Percentiles rank a stretch among this genome's conserved stretches.
phyloP scores from a whole-genome alignment of 1,140 invertebrate genomes.

The Coptotermes formosanus region DNA sequence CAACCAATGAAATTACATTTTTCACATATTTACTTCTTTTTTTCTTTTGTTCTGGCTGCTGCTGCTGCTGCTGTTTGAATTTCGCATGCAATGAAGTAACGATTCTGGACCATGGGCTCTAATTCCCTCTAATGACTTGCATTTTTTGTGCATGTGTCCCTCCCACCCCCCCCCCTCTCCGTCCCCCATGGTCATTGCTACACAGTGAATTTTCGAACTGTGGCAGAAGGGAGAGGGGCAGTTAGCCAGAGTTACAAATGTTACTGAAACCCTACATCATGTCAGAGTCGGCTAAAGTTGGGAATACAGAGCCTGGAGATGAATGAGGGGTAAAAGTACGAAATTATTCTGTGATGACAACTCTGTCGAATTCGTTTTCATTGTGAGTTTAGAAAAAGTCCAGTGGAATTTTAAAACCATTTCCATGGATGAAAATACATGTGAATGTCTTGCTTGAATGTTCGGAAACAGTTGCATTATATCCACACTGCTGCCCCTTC shows the following conservation, averaged over 20 bases:
- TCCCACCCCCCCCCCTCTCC: no score
- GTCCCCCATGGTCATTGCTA: neutral
- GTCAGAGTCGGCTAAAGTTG: neutral
- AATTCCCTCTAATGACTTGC: slow-evolving; percentile 19
- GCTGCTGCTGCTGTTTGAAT: neutral
- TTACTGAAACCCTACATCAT: neutral
- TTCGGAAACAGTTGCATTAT: no score
- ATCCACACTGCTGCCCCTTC: no score
- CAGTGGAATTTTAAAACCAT: no score
- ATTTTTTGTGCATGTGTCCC: slow-evolving; percentile 17
- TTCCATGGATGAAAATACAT: no score
- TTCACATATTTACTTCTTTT: neutral
- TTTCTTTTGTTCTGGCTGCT: neutral
- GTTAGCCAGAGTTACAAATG: neutral
- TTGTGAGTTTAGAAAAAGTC: neutral
- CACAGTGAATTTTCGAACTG: neutral
- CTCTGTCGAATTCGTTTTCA: neutral
- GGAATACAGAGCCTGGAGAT: neutral
- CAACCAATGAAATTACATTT: slow-evolving; percentile 17
- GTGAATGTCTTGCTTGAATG: no score
- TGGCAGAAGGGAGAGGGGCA: neutral
- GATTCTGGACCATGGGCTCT: slow-evolving; percentile 16
- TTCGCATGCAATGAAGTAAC: slow-evolving; percentile 16
- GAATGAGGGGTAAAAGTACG: slow-evolving; percentile 4
- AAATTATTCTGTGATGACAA: neutral